Base-by-base conservation (phyloP, 2,797 vertebrate genomes). In the Gobio occitaniae region DNA sequence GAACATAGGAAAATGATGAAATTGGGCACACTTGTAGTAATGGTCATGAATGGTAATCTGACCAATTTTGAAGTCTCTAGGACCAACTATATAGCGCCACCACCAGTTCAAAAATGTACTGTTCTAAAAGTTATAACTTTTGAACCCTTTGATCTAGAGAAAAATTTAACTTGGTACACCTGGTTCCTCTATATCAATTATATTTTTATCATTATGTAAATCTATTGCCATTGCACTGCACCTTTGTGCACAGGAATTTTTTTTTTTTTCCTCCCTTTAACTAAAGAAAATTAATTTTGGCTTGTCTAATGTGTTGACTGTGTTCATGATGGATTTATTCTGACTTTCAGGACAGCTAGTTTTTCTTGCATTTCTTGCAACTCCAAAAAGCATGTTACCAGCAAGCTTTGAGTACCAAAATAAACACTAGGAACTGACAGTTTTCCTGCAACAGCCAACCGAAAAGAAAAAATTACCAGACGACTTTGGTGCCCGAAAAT, bases 261-360 rank as follows among this genome's bases (percentile, higher is more conserved):
- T 8, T 1, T 21, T 15, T 29, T 41, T 44, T 44, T 44, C 41
- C 10, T 41, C 38, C n/a, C 10, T 6, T 79, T 66, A 66, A 66
- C 25, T 50, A 50, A 50, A 36, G 1, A 66, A 25, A 25, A 44
- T 79, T 66, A 17, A 75, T 61, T 66, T 79, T 79, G 77, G 59
- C 61, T 66, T 48, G 77, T 65, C 25, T 79, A 9, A 32, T 65
- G 77, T 63, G 48, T 79, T 36, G 41, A 32, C 56, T 12, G 25
- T 29, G 70, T n/a, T 16, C 74, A 54, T 86, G 48, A 44, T 69
- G 84, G 61, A 52, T 65, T 76, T 38, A 78, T 38, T 76, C 38
- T 32, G 63, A 77, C 25, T 65, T 80, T 59, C 36, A 41, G 68
- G 77, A 59, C 77, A 65, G 52, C 48, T 10, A 59, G 65, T 85